These are phyloP conservation scores for Alloscopus bannaensis DNA, from an alignment of 2,888 invertebrate genomes.

Conservation along the genomic window DNA sequence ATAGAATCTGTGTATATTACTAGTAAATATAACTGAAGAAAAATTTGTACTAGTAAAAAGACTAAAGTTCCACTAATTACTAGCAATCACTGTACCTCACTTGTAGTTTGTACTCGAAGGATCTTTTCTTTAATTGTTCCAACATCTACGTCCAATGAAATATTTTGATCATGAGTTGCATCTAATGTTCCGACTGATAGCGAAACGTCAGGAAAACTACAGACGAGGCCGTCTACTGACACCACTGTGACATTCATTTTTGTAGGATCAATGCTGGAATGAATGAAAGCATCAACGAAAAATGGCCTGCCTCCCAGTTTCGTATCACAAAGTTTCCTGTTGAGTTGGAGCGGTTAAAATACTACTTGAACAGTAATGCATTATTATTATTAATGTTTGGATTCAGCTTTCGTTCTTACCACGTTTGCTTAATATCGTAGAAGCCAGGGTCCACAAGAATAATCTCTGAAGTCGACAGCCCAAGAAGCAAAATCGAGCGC, in stretches of 20 bases:
- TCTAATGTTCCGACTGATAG: constrained; percentile 65
- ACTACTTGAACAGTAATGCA: not conserved
- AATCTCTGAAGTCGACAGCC: constrained; percentile 65
- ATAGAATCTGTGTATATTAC: too few species aligned
- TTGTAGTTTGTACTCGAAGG: not conserved
- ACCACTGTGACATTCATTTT: constrained; percentile 66
- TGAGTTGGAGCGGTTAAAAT: not conserved
- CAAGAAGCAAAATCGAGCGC: constrained; percentile 67
- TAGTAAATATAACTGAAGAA: too few species aligned
- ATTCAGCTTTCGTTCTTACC: too few species aligned
- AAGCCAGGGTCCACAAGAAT: constrained; percentile 65
- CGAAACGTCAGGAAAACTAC: constrained; percentile 53
- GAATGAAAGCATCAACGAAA: constrained; percentile 68
- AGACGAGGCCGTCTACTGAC: constrained; percentile 46
- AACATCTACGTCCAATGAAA: constrained; percentile 65
- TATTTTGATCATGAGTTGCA: constrained; percentile 65
- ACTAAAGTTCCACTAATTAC: too few species aligned
- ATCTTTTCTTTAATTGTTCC: constrained; percentile 52
- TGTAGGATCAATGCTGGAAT: constrained; percentile 65
- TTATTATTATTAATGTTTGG: too few species aligned
- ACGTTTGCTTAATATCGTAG: constrained; percentile 45
- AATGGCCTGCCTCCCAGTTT: constrained; percentile 5
- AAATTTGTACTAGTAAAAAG: too few species aligned
- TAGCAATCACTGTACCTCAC: not conserved
- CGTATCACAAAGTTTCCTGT: constrained; percentile 7